phyloP scores from a whole-genome alignment of 2,888 invertebrate species.

The Volucella inflata region DNA sequence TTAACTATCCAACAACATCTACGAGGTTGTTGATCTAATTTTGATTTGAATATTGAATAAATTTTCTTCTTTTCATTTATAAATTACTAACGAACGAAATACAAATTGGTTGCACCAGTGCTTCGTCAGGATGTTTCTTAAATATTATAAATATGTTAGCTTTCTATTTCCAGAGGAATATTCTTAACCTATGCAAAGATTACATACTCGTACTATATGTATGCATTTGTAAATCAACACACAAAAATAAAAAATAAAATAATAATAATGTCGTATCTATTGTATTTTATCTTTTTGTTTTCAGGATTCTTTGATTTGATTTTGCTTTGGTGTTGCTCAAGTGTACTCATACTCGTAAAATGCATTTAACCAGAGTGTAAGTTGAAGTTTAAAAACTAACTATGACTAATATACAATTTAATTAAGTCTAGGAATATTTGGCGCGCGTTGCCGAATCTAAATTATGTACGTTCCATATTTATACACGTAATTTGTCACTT shows the following conservation, averaged over 20 bases:
- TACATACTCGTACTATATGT: neutral
- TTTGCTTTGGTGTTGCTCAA: constrained; percentile 71
- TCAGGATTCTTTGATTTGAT: constrained; percentile 61
- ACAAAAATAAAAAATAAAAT: no score
- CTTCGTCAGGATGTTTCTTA: constrained; percentile 48
- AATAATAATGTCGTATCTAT: no score
- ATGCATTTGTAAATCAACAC: constrained; percentile 56
- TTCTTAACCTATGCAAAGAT: constrained; percentile 13
- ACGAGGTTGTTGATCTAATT: constrained; percentile 69
- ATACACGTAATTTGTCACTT: constrained; percentile 66
- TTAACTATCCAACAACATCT: constrained; percentile 66
- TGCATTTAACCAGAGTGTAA: constrained; percentile 27
- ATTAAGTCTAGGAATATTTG: constrained; percentile 62
- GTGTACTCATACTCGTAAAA: constrained; percentile 55
- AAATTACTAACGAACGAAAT: constrained; percentile 27
- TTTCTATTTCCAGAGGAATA: constrained; percentile 54
- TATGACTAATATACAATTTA: constrained; percentile 63
- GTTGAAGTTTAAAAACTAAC: constrained; percentile 30
- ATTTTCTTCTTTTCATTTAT: constrained; percentile 20
- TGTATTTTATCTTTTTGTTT: constrained; percentile 43
- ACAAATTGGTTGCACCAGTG: constrained; percentile 69
- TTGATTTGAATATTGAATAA: constrained; percentile 64
- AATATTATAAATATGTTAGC: constrained; percentile 51
- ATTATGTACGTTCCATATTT: constrained; percentile 41
- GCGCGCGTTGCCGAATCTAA: constrained; percentile 60